phyloP scores from a whole-genome alignment of 92 coral and sea anemone genomes.

The Isaurus tuberculatus region DNA sequence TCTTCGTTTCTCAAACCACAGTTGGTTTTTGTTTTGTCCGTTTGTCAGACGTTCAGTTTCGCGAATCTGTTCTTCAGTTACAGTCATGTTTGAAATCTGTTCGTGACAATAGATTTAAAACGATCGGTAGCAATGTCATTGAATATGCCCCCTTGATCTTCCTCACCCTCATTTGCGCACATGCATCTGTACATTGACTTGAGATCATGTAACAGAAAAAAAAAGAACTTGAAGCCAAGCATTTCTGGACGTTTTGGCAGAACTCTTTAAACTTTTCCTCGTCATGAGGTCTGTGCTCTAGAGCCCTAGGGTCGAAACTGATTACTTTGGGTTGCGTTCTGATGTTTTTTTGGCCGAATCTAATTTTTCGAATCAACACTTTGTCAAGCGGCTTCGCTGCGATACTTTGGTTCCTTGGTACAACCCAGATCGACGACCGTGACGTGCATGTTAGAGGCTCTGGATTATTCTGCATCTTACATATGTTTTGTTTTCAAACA shows the following conservation, averaged over 20 bases:
- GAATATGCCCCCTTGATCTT: too few relatives aligned
- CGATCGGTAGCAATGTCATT: too few relatives aligned
- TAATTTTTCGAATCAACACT: slow-evolving; percentile 46
- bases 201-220: too few relatives aligned
- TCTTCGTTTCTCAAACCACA: background rate
- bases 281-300: slow-evolving; percentile 31
- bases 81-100: too few relatives aligned
- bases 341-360: slow-evolving; percentile 59
- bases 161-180: too few relatives aligned
- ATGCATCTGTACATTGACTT: too few relatives aligned
- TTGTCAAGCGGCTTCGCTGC: slow-evolving; percentile 40
- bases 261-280: slow-evolving; percentile 11
- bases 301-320: slow-evolving; percentile 52
- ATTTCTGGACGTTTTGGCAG: too few relatives aligned
- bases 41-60: background rate
- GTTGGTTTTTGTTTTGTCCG: too few relatives aligned
- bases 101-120: too few relatives aligned
- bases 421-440: slow-evolving; percentile 58
- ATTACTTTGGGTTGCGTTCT: slow-evolving; percentile 53
- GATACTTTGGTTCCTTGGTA: slow-evolving; percentile 60
- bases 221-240: too few relatives aligned
- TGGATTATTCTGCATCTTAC: slow-evolving; percentile 46
- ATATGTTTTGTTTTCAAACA: slow-evolving; percentile 9
- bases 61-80: background rate
- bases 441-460: slow-evolving; percentile 58